Evolutionary conservation across 2,888 invertebrate species (phyloP), one percentile per base, ranked within the genome.

Genomic region (Buathra laborator): DNA sequence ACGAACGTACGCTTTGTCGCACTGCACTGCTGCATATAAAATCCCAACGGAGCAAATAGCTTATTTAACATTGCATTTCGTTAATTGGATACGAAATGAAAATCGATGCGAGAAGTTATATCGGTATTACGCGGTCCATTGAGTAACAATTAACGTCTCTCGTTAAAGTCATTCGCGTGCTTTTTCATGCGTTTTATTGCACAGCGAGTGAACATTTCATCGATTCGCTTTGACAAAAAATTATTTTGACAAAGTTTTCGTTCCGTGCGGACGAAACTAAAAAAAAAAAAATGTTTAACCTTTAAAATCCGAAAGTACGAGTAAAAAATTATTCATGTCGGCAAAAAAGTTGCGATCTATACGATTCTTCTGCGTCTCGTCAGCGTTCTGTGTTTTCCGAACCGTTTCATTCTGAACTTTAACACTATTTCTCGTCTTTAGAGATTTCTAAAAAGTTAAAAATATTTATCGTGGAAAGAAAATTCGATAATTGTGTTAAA

Each of bases 1-100:
- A 75, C 32, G n/a, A 66, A 53, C 19, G 3, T 53, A 66, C 37
- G 76, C 66, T 76, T 66, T 51, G 19, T 66, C n/a, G 76, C 76
- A 76, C 76, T 43, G 51, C 64, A 51, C 51, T 24, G 16, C 43
- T n/a, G 43, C 1, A 12, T 37, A 32, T 51, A 10, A 66, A 43
- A 10, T 16, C 10, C 64, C 19, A 12, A 62, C n/a, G 1, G 32
- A 59, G 14, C 6, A 10, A n/a, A n/a, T n/a, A n/a, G n/a, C n/a
- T n/a, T n/a, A n/a, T 1, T 14, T 24, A 0, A 59, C 24, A 12
- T 59, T 29, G 14, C 32, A 62, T 12, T 62, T 62, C 12, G 59
- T 14, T 19, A 59, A 59, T 59, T 29, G 9, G 2, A 56, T 10
- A 24, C 4, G 19, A 56, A 56, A n/a, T n/a, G 19, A 53, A n/a